These are phyloP conservation scores for Parnassius mnemosyne DNA, from an alignment of 2,888 invertebrate genomes.

Conservation along the genomic window DNA sequence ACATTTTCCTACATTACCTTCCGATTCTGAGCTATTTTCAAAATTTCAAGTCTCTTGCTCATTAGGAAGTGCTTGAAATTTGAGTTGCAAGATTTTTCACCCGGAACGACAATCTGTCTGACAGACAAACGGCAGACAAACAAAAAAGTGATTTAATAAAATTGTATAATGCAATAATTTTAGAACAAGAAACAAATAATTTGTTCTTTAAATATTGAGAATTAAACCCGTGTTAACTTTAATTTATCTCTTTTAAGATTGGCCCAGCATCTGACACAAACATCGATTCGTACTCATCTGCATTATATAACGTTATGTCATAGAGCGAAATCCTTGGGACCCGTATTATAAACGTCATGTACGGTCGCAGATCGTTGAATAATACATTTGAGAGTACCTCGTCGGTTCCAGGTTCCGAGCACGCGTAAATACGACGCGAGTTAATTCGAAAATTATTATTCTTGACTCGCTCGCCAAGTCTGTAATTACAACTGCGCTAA, in stretches of 20 bases:
- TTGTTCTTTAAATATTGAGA: not conserved
- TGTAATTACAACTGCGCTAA: constrained; percentile 16
- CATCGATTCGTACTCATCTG: not conserved
- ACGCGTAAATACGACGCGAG: constrained; percentile 18
- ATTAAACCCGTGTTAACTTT: not conserved
- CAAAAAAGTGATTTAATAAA: too few relatives aligned
- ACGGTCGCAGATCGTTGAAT: constrained; percentile 12
- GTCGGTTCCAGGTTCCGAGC: constrained; percentile 5
- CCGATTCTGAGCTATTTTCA: too few relatives aligned
- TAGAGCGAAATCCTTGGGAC: constrained; percentile 5
- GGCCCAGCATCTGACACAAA: not conserved
- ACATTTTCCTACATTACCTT: too few relatives aligned
- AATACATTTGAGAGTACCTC: constrained; percentile 10
- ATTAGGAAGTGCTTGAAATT: too few relatives aligned
- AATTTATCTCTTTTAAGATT: not conserved
- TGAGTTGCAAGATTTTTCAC: too few relatives aligned
- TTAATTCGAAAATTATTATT: constrained; percentile 21
- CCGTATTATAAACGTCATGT: not conserved
- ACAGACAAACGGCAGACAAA: too few relatives aligned
- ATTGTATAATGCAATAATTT: too few relatives aligned
- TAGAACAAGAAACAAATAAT: too few relatives aligned
- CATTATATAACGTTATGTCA: constrained; percentile 6
- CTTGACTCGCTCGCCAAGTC: constrained; percentile 3
- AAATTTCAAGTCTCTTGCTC: too few relatives aligned
- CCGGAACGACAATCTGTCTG: too few relatives aligned